Evolutionary conservation across 2,113 vertebrate species (phyloP).

Genomic region (Caranx melampygus): DNA sequence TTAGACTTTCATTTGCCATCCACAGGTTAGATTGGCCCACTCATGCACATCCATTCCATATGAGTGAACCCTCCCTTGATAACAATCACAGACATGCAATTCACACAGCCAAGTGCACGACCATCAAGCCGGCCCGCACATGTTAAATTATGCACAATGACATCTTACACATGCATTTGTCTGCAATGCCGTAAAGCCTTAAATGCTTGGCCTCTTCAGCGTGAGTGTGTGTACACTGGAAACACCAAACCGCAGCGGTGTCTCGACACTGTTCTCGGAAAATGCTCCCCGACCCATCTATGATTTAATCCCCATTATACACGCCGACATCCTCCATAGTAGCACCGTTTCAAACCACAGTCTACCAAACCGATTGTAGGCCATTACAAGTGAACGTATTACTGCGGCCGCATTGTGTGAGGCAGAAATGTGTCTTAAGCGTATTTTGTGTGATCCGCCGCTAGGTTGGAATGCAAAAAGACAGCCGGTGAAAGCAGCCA

Average conservation of each 20-base stretch:
- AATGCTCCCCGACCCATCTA: conserved; percentile 38
- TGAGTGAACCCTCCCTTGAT: conserved; percentile 34
- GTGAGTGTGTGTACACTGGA: conserved; percentile 21
- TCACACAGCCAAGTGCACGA: conserved; percentile 21
- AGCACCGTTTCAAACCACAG: conserved; percentile 40
- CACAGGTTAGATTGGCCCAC: conserved; percentile 30
- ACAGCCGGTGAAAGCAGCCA: conserved; percentile 43
- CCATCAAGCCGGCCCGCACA: conserved; percentile 32
- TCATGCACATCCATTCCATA: conserved; percentile 28
- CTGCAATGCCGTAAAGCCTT: conserved; percentile 29
- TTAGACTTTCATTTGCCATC: background rate
- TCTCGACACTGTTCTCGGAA: conserved; percentile 24
- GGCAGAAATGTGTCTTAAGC: conserved; percentile 66
- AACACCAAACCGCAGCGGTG: conserved; percentile 40
- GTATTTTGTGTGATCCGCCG: conserved; percentile 48
- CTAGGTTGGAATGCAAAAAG: conserved; percentile 30
- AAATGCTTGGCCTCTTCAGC: conserved; percentile 37
- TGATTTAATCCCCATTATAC: conserved; percentile 75
- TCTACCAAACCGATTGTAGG: conserved; percentile 53
- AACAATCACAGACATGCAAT: conserved; percentile 33
- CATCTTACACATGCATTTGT: conserved; percentile 44
- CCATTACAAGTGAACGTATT: conserved; percentile 63
- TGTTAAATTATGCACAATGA: conserved; percentile 68
- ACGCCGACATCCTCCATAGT: conserved; percentile 54
- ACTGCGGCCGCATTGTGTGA: conserved; percentile 50